Base-by-base conservation (phyloP, 2,797 vertebrate genomes). In the Cyprinella venusta region DNA sequence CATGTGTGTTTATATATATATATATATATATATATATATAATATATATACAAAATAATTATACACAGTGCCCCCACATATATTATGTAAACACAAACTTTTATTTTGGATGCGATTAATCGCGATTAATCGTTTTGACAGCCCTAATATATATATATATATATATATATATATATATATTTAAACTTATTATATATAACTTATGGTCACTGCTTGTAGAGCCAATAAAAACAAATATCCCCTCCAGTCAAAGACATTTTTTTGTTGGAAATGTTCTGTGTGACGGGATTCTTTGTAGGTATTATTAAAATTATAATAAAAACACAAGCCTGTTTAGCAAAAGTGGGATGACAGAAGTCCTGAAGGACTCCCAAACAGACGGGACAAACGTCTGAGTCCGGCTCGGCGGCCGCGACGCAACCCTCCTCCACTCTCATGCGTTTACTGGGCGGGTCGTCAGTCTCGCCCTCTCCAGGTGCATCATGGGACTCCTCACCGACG, bases 361-460 rank as follows among this genome's bases (percentile, higher is more conserved):
- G 97, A 36, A 99, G 95, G 84, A 99, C 86, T 65, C 98, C 98
- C 88, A 99, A 87, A 88, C 98, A 99, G 67, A 95, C 87, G 10
- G 94, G 96, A 85, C 98, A 99, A 45, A 95, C 92, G 3, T 61
- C 33, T 1, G 72, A 24, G 79, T 85, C 65, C 0, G 63, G 26
- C n/a, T 61, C 21, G 2, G 21, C 69, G 0, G 38, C 52, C 33
- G 38, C 8, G 0, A 0, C 6, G 8, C 87, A 72, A 3, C 70
- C 8, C 8, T 54, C 80, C 93, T 96, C 18, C 92, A 88, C 88
- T 91, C 96, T 90, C 33, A 54, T 67, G 80, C 81, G 81, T 69
- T 99, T 99, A 84, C 86, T 91, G 0, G 96, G 96, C 0, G 96
- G 97, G 26, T 93, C 92, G 5, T 83, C 91, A 0, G 70, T 2